A percentile compares a stretch with the other conserved stretches of the same genome.
phyloP scores from a whole-genome alignment of 1,140 invertebrate genomes.

The Drosophila pseudoananassae region DNA sequence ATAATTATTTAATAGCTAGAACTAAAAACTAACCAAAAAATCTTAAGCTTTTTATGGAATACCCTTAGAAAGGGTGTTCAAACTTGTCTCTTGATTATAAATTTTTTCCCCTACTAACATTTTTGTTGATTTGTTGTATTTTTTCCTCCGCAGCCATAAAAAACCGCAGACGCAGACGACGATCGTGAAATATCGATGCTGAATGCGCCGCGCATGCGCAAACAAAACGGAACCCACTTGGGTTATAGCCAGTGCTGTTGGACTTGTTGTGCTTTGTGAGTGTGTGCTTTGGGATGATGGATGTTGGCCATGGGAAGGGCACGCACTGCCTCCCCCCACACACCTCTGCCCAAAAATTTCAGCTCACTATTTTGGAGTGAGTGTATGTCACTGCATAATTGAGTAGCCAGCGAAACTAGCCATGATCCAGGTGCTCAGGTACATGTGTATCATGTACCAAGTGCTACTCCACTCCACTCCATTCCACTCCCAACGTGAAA shows the following conservation, averaged over 20 bases:
- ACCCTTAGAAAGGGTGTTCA: not conserved
- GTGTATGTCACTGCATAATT: slow-evolving; percentile 59
- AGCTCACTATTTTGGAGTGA: not conserved
- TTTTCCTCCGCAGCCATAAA: slow-evolving; percentile 17
- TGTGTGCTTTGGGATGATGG: slow-evolving; percentile 27
- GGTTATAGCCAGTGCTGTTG: slow-evolving; percentile 27
- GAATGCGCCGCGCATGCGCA: slow-evolving; percentile 74
- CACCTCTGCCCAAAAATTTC: too few relatives aligned
- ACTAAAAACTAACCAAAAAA: too few relatives aligned
- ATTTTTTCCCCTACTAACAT: not conserved
- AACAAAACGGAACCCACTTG: slow-evolving; percentile 67
- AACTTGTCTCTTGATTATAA: not conserved
- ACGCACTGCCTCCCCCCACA: slow-evolving; percentile 15
- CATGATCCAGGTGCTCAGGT: not conserved
- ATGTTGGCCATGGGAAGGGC: slow-evolving; percentile 54
- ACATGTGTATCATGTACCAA: slow-evolving; percentile 28
- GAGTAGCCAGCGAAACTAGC: slow-evolving; percentile 29
- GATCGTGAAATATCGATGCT: slow-evolving; percentile 63
- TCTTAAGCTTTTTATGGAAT: too few relatives aligned
- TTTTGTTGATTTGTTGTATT: slow-evolving; percentile 2
- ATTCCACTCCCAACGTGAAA: slow-evolving; percentile 5
- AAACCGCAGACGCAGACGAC: slow-evolving; percentile 11
- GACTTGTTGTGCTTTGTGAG: not conserved
- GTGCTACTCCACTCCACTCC: not conserved
- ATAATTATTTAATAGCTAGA: too few relatives aligned